phyloP scores from a whole-genome alignment of 2,797 vertebrate species.

The Danio albolineatus region DNA sequence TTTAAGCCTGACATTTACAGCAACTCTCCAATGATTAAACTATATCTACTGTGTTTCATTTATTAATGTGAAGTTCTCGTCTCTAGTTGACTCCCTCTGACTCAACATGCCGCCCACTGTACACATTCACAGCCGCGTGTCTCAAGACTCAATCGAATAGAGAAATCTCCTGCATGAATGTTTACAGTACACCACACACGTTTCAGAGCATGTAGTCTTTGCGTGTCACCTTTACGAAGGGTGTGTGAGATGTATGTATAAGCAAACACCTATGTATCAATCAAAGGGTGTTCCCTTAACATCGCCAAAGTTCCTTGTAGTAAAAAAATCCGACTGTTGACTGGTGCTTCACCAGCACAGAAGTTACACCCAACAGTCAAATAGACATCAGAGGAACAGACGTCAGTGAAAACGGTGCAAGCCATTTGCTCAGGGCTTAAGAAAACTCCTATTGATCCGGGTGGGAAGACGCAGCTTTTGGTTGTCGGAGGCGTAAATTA shows the following conservation, averaged over 20 bases:
- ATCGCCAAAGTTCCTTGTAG: constrained; percentile 8
- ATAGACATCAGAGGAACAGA: constrained; percentile 28
- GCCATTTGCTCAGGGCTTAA: constrained; percentile 25
- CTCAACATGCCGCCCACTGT: constrained; percentile 52
- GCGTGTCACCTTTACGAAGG: constrained; percentile 6
- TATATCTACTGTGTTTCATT: not conserved
- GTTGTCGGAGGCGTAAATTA: not conserved
- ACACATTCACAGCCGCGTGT: constrained; percentile 47
- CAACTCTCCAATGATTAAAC: not conserved
- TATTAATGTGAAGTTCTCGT: constrained; percentile 1
- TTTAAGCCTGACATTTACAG: not conserved
- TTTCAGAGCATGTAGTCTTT: not conserved
- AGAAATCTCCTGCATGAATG: constrained; percentile 33
- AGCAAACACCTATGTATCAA: constrained; percentile 11
- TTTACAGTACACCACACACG: constrained; percentile 24
- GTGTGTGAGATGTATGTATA: constrained; percentile 30
- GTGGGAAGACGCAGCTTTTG: constrained; percentile 17
- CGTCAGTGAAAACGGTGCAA: constrained; percentile 19
- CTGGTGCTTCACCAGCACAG: constrained; percentile 28
- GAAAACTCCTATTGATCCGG: constrained; percentile 35
- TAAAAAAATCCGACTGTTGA: constrained; percentile 9
- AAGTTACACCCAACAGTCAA: constrained; percentile 48
- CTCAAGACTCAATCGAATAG: constrained; percentile 33
- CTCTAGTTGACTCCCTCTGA: constrained; percentile 16
- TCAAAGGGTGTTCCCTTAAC: constrained; percentile 9